These are phyloP conservation scores for Paramuricea clavata DNA, from an alignment of 92 coral and sea anemone genomes.

Conservation along the genomic window DNA sequence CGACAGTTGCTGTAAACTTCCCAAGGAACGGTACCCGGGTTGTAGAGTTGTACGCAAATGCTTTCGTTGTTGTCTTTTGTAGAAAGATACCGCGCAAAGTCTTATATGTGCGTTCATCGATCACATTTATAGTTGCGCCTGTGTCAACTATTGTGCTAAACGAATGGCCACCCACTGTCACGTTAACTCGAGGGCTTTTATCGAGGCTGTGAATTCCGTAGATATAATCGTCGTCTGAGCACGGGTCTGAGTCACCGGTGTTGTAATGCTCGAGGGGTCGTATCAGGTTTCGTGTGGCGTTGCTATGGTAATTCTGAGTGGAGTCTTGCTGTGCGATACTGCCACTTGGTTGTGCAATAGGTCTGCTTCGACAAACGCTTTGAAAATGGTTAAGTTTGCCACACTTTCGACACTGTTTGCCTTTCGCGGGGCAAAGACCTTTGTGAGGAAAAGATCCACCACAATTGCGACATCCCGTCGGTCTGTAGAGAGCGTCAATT, in stretches of 20 bases:
- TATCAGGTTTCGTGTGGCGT: too few species aligned
- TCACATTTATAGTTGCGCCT: background rate
- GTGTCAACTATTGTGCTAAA: background rate
- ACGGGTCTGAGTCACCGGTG: too few species aligned
- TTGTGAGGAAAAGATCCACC: background rate
- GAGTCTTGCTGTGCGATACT: too few species aligned
- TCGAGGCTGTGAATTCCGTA: background rate
- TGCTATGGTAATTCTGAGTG: too few species aligned
- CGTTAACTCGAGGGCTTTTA: background rate
- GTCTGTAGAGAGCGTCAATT: background rate
- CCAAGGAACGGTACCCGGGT: background rate
- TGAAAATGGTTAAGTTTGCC: slow-evolving; percentile 45
- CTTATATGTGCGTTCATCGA: background rate
- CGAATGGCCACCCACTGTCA: background rate
- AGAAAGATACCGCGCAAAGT: slow-evolving; percentile 23
- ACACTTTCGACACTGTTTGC: background rate
- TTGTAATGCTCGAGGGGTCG: too few species aligned
- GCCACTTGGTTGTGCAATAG: background rate
- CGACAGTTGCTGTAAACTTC: background rate
- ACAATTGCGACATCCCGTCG: slow-evolving; percentile 33
- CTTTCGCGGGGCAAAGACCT: background rate
- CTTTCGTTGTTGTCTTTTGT: slow-evolving; percentile 54
- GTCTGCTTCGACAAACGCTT: slow-evolving; percentile 32
- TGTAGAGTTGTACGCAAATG: slow-evolving; percentile 18
- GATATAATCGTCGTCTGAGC: background rate